Base-by-base conservation (phyloP, 2,888 invertebrate species). In the Monopis laevigella region DNA sequence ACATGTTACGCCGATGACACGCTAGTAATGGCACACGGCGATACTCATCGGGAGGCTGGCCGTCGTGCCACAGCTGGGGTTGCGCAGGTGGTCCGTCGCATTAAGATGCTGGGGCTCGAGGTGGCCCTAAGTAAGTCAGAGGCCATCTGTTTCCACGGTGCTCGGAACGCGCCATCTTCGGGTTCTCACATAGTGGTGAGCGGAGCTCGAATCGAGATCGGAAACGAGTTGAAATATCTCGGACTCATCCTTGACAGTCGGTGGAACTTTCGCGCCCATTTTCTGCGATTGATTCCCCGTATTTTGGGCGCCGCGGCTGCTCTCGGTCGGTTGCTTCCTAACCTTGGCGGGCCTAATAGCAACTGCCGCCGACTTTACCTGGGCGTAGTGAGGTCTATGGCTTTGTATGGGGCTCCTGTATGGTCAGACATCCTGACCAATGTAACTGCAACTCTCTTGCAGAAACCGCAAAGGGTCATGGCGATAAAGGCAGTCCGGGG, bases 1-100 rank as follows among this genome's bases (percentile, higher is more conserved):
- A 34, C 14, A 4, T 42, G 47, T 11, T 49, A 44, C 19, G 46
- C 49, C 1, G 49, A 46, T 26, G 47, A 47, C 40, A 46, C 46
- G 3, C 29, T 49, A 8, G 40, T 45, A 2, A 18, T 41, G 4
- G 44, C 42, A 5, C 6, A 13, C 2, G 45, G 41, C 11, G 24
- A 21, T 2, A 13, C 21, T 7, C 41, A 36, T 12, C 7, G 41
- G 2, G 38, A 26, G n/a, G 21, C 40, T 24, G 10, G 10, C 11
- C 17, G 10, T 5, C 10, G 11, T 13, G 32, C 32, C 10, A 13
- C 17, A 12, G 17, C 17, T 13, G 32, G 17, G 3, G 14, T 14
- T 16, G 32, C 32, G 8, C 16, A 34, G 2, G 11, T 29, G 4
- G 5, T 29, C 29, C 13, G 3, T 2, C 29, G 29, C 2, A 29